Percentiles rank a stretch among this genome's conserved stretches.
These are phyloP conservation scores for Falco biarmicus DNA, from an alignment of 2,797 vertebrate genomes.

Conservation along the genomic window DNA sequence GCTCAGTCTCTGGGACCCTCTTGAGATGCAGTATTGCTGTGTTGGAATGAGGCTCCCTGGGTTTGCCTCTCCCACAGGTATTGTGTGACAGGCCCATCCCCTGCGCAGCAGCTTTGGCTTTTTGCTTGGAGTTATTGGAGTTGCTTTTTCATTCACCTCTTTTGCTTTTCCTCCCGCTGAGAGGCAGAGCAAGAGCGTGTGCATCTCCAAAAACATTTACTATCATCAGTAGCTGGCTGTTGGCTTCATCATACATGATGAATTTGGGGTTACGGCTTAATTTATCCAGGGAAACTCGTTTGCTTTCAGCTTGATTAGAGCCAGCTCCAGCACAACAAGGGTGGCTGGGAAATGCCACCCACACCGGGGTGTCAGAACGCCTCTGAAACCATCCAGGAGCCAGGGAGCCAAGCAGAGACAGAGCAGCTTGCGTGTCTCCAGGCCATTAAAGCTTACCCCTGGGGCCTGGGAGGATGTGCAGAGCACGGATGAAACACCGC, in stretches of 20 bases:
- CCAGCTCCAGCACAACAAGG: not conserved
- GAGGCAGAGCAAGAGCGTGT: not conserved
- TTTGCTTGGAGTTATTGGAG: not conserved
- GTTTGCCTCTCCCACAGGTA: not conserved
- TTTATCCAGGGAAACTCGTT: not conserved
- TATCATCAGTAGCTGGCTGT: not conserved
- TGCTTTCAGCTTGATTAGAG: not conserved
- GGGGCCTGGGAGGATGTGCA: constrained; percentile 55
- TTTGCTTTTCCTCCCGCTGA: not conserved
- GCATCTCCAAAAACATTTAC: not conserved
- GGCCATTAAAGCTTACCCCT: constrained; percentile 37
- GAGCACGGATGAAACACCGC: not conserved
- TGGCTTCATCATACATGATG: not conserved
- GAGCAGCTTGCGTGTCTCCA: constrained; percentile 34
- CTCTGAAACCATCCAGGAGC: not conserved
- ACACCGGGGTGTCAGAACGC: not conserved
- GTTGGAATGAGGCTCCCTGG: not conserved
- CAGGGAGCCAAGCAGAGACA: not conserved
- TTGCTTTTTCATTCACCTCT: not conserved
- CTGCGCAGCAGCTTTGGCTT: not conserved
- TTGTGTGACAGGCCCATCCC: not conserved
- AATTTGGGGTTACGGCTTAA: not conserved
- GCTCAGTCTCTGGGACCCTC: not conserved
- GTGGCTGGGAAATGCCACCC: constrained; percentile 47
- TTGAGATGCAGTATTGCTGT: not conserved